Base-by-base conservation (phyloP, 2,113 vertebrate species). In the Chlorodrepanis virens region DNA sequence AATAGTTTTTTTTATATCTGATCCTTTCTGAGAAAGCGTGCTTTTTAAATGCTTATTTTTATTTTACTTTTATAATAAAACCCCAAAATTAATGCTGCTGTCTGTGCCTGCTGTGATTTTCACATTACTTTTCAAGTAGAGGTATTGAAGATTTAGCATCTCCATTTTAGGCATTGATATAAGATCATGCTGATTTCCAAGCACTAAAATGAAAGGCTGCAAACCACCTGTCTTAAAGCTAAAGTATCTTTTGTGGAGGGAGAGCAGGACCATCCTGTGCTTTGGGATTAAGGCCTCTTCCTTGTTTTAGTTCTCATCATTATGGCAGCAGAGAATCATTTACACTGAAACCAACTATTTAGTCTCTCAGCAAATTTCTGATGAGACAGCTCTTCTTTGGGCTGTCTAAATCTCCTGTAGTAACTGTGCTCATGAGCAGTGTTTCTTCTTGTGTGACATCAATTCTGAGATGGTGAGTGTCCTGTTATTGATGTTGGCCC, bases 31-130 rank as follows among this genome's bases (percentile, higher is more conserved):
- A 74, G 88, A 79, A 93, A 96, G 81, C 59, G 44, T 96, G 92
- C 97, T 98, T 98, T 98, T 98, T 86, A 98, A 98, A 98, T 96
- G 97, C 98, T 97, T 98, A 96, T 98, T 98, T 98, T 98, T 98
- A 98, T 98, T 98, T 97, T 98, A 98, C 98, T 98, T 98, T 98
- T 98, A 97, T 98, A 98, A 98, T 98, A 98, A 98, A 97, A 97
- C 83, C 6, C 83, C 45, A 97, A 98, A 97, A 97, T 56, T 12
- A 89, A 94, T 71, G 71, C 83, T 57, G 39, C 87, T 56, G 72
- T 91, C 69, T 91, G 44, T 44, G 33, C 25, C 94, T 69, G 63
- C 44, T 67, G 29, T 71, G 47, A 53, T 85, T 91, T 69, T 88
- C 74, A 57, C 49, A 2, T 45, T 57, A 49, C 23, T 42, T 71